Evolutionary conservation across 2,888 invertebrate species (phyloP).

Genomic region (Salpingus planirostris): DNA sequence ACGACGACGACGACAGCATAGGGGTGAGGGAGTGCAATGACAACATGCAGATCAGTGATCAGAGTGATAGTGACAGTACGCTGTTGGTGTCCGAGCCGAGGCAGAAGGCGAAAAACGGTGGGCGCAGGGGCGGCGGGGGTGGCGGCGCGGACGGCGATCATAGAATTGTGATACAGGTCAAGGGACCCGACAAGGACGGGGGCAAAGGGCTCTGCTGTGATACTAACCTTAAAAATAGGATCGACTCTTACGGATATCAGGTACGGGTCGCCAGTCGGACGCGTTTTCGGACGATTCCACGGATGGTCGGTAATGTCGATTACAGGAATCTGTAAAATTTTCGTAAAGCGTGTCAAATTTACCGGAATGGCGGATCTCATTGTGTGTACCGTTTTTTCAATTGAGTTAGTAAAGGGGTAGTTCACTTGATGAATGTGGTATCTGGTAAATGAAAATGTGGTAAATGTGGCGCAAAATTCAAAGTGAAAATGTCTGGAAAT

Average conservation of each 20-base stretch:
- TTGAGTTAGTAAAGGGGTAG: no score
- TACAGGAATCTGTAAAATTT: no score
- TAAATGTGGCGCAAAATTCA: no score
- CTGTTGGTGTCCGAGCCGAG: slow-evolving; percentile 75
- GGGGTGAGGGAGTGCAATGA: slow-evolving; percentile 71
- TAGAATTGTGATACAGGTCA: slow-evolving; percentile 78
- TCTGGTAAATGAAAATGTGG: no score
- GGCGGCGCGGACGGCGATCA: slow-evolving; percentile 53
- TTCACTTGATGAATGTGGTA: no score
- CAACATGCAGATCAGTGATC: slow-evolving; percentile 81
- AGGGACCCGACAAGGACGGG: slow-evolving; percentile 48
- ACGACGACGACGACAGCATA: slow-evolving; percentile 61
- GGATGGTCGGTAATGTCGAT: no score
- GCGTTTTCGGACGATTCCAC: background rate
- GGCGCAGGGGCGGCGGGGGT: slow-evolving; percentile 42
- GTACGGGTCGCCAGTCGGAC: slow-evolving; percentile 1
- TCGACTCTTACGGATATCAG: slow-evolving; percentile 9
- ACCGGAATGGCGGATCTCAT: no score
- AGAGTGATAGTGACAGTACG: slow-evolving; percentile 83
- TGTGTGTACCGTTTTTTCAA: no score
- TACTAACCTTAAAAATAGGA: slow-evolving; percentile 5
- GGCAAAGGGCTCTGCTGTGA: slow-evolving; percentile 26
- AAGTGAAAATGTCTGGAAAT: no score
- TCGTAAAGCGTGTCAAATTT: no score
- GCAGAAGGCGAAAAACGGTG: slow-evolving; percentile 29